Percentiles rank a stretch among this genome's conserved stretches.
These are phyloP conservation scores for Phyllotis vaccarum DNA, from an alignment of 2,797 vertebrate genomes.

Conservation along the genomic window DNA sequence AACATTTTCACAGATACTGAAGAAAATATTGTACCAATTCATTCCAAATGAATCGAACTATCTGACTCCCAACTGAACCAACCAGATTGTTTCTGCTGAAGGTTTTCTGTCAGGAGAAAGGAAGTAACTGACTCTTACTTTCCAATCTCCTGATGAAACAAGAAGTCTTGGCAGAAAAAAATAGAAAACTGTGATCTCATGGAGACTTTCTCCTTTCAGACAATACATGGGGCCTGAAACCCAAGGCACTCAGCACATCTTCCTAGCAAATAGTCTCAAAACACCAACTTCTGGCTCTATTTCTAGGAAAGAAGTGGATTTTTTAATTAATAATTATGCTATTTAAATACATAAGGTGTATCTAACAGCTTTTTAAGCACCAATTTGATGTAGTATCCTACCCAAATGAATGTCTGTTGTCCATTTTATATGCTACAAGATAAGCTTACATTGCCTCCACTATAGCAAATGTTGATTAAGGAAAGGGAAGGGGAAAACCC, in stretches of 20 bases:
- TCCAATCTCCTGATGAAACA: slow-evolving; percentile 45
- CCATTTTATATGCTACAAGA: neutral
- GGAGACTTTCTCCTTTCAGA: slow-evolving; percentile 27
- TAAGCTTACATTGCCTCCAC: neutral
- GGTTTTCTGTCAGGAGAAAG: neutral
- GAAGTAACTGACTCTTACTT: slow-evolving; percentile 19
- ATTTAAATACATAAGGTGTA: neutral
- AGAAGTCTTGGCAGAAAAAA: slow-evolving; percentile 49
- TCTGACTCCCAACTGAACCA: neutral
- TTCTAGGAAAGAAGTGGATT: slow-evolving; percentile 16
- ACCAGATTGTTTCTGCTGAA: neutral
- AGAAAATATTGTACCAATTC: slow-evolving; percentile 5
- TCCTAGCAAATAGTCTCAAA: neutral
- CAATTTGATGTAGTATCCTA: neutral
- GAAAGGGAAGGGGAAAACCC: neutral
- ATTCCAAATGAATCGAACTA: slow-evolving; percentile 45
- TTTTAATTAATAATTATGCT: neutral
- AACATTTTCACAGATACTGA: neutral
- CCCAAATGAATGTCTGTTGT: neutral
- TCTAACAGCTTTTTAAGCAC: neutral
- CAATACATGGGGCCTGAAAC: neutral
- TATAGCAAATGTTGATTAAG: neutral
- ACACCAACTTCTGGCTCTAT: neutral
- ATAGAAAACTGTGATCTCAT: neutral
- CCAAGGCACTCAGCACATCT: neutral